Conservation (phyloP, 1,140 invertebrate genomes). For the Aphelenchoides fujianensis region DNA sequence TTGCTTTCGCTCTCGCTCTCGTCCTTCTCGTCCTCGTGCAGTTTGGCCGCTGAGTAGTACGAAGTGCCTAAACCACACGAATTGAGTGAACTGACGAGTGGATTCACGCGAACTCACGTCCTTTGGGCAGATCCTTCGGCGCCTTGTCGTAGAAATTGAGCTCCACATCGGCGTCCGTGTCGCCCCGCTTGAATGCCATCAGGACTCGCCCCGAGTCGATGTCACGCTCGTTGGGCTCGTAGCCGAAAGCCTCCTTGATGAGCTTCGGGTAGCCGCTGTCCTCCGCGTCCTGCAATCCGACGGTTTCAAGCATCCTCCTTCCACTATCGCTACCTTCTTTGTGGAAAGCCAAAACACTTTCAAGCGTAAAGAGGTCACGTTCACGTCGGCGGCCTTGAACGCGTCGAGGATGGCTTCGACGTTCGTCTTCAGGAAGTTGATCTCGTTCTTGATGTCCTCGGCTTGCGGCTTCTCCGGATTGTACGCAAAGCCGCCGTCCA, state of each 20-base stretch:
- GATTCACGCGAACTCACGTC: no score
- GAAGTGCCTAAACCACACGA: no score
- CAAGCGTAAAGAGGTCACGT: background rate
- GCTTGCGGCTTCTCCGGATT: background rate
- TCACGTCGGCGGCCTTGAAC: background rate
- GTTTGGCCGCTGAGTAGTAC: background rate
- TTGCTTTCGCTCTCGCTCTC: no score
- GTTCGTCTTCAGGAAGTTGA: slow-evolving; percentile 6
- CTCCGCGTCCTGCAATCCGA: slow-evolving; percentile 5
- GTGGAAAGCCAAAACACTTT: background rate
- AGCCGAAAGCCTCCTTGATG: slow-evolving; percentile 11
- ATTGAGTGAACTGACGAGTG: no score
- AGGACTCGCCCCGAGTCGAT: background rate
- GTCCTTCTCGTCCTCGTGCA: no score
- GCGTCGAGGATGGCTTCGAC: background rate
- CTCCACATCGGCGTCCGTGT: background rate
- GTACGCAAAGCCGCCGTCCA: slow-evolving; percentile 1
- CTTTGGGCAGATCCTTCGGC: background rate
- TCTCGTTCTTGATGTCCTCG: background rate
- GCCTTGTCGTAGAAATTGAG: slow-evolving; percentile 2
- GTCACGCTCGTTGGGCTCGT: background rate
- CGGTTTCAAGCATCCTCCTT: no score
- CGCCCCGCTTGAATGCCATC: background rate
- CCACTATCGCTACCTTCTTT: slow-evolving; percentile 11
- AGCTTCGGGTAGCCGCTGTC: slow-evolving; percentile 1